Evolutionary conservation across 2,113 vertebrate species (phyloP), one percentile per base, ranked within the genome.

Genomic region (Rhineura floridana): DNA sequence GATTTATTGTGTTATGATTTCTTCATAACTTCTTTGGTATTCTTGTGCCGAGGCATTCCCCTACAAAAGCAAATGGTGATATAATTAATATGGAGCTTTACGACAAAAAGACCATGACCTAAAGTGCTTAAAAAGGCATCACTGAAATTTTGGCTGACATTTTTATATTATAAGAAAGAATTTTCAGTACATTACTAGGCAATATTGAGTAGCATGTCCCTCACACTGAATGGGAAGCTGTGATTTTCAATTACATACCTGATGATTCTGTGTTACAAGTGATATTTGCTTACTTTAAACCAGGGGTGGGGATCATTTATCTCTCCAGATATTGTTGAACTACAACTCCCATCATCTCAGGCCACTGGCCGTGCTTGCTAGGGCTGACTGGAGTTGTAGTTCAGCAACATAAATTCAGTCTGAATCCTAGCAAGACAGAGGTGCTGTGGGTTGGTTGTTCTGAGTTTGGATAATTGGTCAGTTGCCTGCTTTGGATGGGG

Each of bases 1-100:
- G 46, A 91, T 86, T 46, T 83, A 76, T 21, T 75, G 25, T 67
- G 33, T 85, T 88, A 83, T 86, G 15, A 86, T 67, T 79, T 90
- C 46, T 75, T 91, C 50, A 65, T 87, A 91, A 28, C 6, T 80
- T 90, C 36, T 75, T 76, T 81, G 39, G 19, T 21, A 88, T 87
- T 85, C 39, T 83, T 8, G 86, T 30, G 23, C 7, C 0, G 0
- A 88, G 15, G 25, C 1, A 67, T 9, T 3, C 6, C 6, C 88
- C 9, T 23, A 15, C 36, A 84, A 91, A 81, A 2, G 28, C 48
- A 90, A 85, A 65, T 39, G 48, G 42, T 2, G 70, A 90, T 70
- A 33, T 42, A 55, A 88, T 88, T 89, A 87, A 86, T 70, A 76
- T 0, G 39, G 77, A 93, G 79, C 10, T 3, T 88, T 70, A 55